Percentiles rank a stretch among this genome's conserved stretches.
phyloP scores from a whole-genome alignment of 2,888 invertebrate genomes.

The Calameuta filiformis region DNA sequence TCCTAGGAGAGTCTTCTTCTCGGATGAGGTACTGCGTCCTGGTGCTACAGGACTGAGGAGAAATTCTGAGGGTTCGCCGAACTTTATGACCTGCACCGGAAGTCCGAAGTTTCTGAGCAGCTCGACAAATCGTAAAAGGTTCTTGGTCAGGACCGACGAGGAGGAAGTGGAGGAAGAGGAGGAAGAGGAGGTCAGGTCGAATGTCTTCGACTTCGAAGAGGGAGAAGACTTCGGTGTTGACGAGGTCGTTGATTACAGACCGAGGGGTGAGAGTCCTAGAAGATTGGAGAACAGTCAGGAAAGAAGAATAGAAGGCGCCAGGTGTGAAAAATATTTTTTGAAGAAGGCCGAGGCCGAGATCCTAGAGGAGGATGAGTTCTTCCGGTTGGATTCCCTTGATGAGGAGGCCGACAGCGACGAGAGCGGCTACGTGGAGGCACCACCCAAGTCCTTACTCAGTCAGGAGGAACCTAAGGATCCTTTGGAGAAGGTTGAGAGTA shows the following conservation, averaged over 20 bases:
- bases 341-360: constrained; percentile 35
- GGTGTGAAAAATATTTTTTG: constrained; percentile 46
- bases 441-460: constrained; percentile 49
- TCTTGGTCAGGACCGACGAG: constrained; percentile 45
- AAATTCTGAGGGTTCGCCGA: constrained; percentile 61
- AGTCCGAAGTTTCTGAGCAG: constrained; percentile 56
- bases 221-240: constrained; percentile 57
- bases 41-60: constrained; percentile 42
- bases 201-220: constrained; percentile 59
- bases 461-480: constrained; percentile 20
- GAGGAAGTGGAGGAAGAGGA: constrained; percentile 55
- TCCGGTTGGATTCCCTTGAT: constrained; percentile 68
- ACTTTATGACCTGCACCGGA: constrained; percentile 59
- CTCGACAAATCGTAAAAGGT: constrained; percentile 43
- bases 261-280: constrained; percentile 54
- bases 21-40: constrained; percentile 36
- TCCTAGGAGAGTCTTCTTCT: constrained; percentile 42
- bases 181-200: constrained; percentile 40
- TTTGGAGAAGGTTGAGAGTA: constrained; percentile 12
- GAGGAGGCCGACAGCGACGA: constrained; percentile 87
- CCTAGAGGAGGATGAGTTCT: constrained; percentile 52
- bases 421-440: constrained; percentile 86
- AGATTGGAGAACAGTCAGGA: constrained; percentile 17
- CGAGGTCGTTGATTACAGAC: constrained; percentile 57
- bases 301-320: constrained; percentile 8